A percentile compares a stretch with the other conserved stretches of the same genome.
Evolutionary conservation across 2,888 invertebrate species (phyloP).

Genomic region (Pardosa pseudoannulata): DNA sequence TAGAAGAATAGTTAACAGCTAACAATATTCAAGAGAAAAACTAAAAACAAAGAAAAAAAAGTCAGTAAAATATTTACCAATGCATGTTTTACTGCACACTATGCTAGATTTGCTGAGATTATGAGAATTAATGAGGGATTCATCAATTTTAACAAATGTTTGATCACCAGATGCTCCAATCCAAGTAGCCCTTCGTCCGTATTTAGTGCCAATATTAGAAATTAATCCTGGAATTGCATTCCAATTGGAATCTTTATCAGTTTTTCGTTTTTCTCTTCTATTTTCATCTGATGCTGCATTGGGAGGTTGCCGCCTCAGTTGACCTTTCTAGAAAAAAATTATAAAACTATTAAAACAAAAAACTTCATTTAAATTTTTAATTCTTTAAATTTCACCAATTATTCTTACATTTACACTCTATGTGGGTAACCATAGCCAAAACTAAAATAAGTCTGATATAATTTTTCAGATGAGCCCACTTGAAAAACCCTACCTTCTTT

Average conservation of each 20-base stretch:
- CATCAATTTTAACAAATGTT: constrained; percentile 94
- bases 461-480: no score
- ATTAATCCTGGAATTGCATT: constrained; percentile 85
- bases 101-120: constrained; percentile 91
- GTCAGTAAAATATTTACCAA: no score
- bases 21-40: no score
- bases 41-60: no score
- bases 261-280: constrained; percentile 53
- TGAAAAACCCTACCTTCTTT: no score
- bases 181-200: constrained; percentile 93
- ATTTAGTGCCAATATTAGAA: constrained; percentile 88
- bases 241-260: constrained; percentile 77
- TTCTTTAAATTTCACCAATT: no score
- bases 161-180: constrained; percentile 97
- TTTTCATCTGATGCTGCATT: constrained; percentile 58
- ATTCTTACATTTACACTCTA: no score
- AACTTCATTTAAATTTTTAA: no score
- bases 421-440: no score
- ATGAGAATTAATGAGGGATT: constrained; percentile 93
- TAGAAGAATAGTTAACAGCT: no score
- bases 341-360: no score
- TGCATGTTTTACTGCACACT: constrained; percentile 89
- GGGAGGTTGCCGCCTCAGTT: constrained; percentile 81
- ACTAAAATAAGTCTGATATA: no score
- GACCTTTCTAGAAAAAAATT: constrained; percentile 80